These are phyloP conservation scores for Caiman crocodilus DNA, from an alignment of 2,797 vertebrate species.

Conservation along the genomic window DNA sequence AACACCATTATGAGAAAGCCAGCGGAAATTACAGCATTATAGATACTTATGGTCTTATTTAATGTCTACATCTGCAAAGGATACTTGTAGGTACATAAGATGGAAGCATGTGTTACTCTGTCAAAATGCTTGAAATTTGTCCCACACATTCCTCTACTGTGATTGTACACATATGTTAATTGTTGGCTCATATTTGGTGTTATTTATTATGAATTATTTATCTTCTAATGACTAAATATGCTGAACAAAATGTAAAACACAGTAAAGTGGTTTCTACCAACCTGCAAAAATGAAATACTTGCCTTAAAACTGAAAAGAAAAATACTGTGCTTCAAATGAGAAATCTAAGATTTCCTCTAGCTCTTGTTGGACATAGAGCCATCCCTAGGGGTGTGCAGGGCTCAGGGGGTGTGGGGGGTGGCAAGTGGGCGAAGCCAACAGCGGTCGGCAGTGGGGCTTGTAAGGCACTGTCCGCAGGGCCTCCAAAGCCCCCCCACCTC, in stretches of 20 bases:
- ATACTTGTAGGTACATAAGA: neutral
- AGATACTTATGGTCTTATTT: neutral
- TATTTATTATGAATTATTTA: neutral
- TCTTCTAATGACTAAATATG: neutral
- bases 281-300: neutral
- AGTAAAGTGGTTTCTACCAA: neutral
- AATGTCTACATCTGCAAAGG: neutral
- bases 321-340: neutral
- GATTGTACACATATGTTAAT: neutral
- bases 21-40: neutral
- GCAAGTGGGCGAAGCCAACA: too few species aligned
- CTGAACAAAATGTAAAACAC: conserved; percentile 6
- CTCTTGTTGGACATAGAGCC: too few species aligned
- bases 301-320: neutral
- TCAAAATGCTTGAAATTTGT: conserved; percentile 17
- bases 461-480: too few species aligned
- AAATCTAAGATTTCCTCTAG: neutral
- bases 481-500: too few species aligned
- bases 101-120: conserved; percentile 16
- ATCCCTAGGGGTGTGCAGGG: too few species aligned
- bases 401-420: too few species aligned
- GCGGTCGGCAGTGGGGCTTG: too few species aligned
- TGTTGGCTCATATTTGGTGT: neutral
- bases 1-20: neutral
- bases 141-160: neutral